Base-by-base conservation (phyloP, 2,797 vertebrate genomes). In the Aphelocoma californica region DNA sequence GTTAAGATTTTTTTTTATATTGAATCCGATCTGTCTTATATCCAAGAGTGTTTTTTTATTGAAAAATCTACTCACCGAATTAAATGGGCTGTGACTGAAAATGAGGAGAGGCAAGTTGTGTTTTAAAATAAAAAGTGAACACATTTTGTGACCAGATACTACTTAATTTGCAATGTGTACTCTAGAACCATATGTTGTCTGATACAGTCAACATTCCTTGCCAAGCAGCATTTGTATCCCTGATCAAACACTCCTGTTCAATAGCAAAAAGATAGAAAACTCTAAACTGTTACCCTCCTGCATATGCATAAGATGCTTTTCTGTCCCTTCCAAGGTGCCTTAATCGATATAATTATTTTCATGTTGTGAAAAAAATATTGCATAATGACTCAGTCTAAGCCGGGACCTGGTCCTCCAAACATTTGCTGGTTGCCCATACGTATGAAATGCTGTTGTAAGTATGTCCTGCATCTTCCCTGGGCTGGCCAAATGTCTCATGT, bases 81-180 rank as follows among this genome's bases (percentile, higher is more conserved):
- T 31, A 92, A 94, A 92, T 60, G 60, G 90, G 93, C 58, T 88
- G 36, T 86, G 64, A 90, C 79, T 88, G 83, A 94, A 96, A 96
- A 66, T n/a, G 64, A 50, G 82, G 89, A 73, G 70, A 93, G 66
- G 42, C 34, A 42, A 91, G 85, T 90, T 80, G 71, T 70, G 65
- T 86, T 95, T 96, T 88, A 95, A 94, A 95, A 87, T 94, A 92
- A 90, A 81, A 95, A 97, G 70, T 92, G 94, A 94, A 91, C 92
- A 62, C 74, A 85, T 93, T 96, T 96, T 91, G 71, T 83, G 67
- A 91, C 95, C 93, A 96, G 81, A 91, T 95, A 92, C 61, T 81
- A 96, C 95, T 96, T 92, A 88, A 70, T 95, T 93, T 90, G 88
- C 91, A 88, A 96, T 94, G 94, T 61, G 53, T 94, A 58, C 89